A percentile compares a stretch with the other conserved stretches of the same genome.
Conservation (phyloP, 2,888 invertebrate species). For the Trichacis sp. region DNA sequence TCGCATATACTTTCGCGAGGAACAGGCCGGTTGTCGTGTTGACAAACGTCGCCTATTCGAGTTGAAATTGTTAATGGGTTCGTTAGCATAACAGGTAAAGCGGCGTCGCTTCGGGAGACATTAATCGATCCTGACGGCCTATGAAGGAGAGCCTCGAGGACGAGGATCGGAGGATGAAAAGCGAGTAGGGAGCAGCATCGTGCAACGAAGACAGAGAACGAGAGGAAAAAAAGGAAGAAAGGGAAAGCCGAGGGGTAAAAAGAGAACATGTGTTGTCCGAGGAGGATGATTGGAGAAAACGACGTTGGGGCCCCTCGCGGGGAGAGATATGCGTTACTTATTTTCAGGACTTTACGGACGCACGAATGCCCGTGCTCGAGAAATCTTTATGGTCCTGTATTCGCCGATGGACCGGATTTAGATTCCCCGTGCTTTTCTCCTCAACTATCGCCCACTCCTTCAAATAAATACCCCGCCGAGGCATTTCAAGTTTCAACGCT, state of each 20-base stretch:
- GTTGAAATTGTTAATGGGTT: constrained; percentile 45
- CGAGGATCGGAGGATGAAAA: constrained; percentile 14
- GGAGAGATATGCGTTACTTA: neutral
- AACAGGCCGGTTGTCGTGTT: constrained; percentile 42
- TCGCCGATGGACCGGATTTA: constrained; percentile 28
- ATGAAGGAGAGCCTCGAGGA: constrained; percentile 29
- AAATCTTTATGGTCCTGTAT: constrained; percentile 30
- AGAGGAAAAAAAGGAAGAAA: neutral
- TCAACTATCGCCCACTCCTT: constrained; percentile 6
- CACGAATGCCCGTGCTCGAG: neutral
- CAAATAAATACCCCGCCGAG: constrained; percentile 8
- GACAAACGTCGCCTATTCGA: constrained; percentile 41
- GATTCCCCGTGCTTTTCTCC: constrained; percentile 30
- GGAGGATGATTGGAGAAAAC: constrained; percentile 31
- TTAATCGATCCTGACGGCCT: constrained; percentile 45
- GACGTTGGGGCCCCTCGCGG: neutral
- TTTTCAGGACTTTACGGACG: no score
- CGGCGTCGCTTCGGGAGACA: constrained; percentile 42
- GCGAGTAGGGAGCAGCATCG: neutral
- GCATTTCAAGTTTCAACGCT: no score
- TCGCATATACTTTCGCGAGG: constrained; percentile 23
- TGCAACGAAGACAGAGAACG: no score
- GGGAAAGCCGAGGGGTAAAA: constrained; percentile 3
- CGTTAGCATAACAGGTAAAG: constrained; percentile 45
- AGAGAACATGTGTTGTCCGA: constrained; percentile 10